phyloP scores from a whole-genome alignment of 2,888 invertebrate species.

The Sesia bembeciformis region DNA sequence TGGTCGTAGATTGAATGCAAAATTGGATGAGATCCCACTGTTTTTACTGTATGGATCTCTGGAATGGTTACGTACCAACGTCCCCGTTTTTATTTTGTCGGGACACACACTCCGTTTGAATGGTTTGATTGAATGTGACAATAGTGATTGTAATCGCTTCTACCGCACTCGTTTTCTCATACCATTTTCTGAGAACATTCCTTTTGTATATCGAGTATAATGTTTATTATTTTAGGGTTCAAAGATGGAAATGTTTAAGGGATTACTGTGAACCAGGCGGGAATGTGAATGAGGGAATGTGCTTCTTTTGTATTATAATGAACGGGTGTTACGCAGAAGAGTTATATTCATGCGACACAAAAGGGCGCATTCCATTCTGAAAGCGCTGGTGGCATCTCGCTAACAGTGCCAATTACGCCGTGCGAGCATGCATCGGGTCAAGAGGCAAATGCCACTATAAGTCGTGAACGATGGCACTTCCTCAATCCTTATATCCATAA shows the following conservation, averaged over 20 bases:
- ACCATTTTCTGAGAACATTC: neutral
- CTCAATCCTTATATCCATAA: too few relatives aligned
- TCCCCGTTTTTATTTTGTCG: conserved; percentile 55
- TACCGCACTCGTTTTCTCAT: neutral
- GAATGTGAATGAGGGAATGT: too few relatives aligned
- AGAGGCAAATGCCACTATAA: conserved; percentile 4
- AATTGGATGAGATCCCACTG: conserved; percentile 70
- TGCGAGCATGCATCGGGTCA: conserved; percentile 2
- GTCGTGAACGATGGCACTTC: too few relatives aligned
- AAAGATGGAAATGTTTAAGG: neutral
- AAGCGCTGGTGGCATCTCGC: conserved; percentile 14
- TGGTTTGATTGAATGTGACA: conserved; percentile 70
- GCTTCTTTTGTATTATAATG: too few relatives aligned
- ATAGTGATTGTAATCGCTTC: conserved; percentile 59
- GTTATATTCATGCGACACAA: conserved; percentile 21
- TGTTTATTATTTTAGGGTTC: neutral
- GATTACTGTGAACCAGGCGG: neutral
- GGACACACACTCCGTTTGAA: conserved; percentile 46
- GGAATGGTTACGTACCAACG: conserved; percentile 45
- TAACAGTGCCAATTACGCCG: conserved; percentile 24
- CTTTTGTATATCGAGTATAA: neutral
- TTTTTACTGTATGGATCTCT: conserved; percentile 62
- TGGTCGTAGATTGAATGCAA: conserved; percentile 73
- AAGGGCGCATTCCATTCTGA: conserved; percentile 11
- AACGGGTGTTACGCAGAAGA: conserved; percentile 10